Evolutionary conservation across 2,113 vertebrate species (phyloP).

Genomic region (Centropristis striata): DNA sequence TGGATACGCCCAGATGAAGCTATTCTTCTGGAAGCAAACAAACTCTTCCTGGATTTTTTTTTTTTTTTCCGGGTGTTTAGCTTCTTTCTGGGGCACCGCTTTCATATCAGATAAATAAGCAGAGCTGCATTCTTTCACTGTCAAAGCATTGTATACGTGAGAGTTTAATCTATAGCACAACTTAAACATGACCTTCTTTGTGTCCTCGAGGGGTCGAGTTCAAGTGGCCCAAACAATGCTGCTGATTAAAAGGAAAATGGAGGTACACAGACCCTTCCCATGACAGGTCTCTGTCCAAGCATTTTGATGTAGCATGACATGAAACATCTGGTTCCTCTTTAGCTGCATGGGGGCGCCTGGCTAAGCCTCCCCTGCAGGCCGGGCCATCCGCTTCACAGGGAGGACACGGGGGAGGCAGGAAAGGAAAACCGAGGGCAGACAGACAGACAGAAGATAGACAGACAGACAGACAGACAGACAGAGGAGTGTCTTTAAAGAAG

Average conservation of each 20-base stretch:
- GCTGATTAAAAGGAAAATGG: slow-evolving; percentile 52
- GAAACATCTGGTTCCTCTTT: slow-evolving; percentile 86
- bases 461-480: slow-evolving; percentile 32
- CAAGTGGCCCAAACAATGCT: slow-evolving; percentile 32
- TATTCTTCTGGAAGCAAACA: slow-evolving; percentile 58
- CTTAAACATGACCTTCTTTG: slow-evolving; percentile 6
- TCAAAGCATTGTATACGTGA: background rate
- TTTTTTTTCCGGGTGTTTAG: slow-evolving; percentile 13
- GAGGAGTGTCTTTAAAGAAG: slow-evolving; percentile 54
- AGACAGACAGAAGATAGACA: slow-evolving; percentile 43
- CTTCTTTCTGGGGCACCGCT: slow-evolving; percentile 9
- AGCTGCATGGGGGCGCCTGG: slow-evolving; percentile 66
- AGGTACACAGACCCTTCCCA: background rate
- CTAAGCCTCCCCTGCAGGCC: slow-evolving; percentile 76
- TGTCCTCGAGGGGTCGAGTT: background rate
- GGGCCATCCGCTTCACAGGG: slow-evolving; percentile 57
- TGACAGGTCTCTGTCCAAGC: slow-evolving; percentile 62
- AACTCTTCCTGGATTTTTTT: slow-evolving; percentile 46
- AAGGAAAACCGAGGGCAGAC: slow-evolving; percentile 17
- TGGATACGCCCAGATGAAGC: slow-evolving; percentile 30
- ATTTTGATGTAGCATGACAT: slow-evolving; percentile 71
- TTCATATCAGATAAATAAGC: slow-evolving; percentile 40
- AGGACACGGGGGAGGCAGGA: slow-evolving; percentile 45
- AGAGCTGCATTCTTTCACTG: slow-evolving; percentile 2
- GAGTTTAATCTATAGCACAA: slow-evolving; percentile 5